A percentile compares a stretch with the other conserved stretches of the same genome.
Evolutionary conservation across 1,140 invertebrate species (phyloP).

Genomic region (Dendrolimus punctatus): DNA sequence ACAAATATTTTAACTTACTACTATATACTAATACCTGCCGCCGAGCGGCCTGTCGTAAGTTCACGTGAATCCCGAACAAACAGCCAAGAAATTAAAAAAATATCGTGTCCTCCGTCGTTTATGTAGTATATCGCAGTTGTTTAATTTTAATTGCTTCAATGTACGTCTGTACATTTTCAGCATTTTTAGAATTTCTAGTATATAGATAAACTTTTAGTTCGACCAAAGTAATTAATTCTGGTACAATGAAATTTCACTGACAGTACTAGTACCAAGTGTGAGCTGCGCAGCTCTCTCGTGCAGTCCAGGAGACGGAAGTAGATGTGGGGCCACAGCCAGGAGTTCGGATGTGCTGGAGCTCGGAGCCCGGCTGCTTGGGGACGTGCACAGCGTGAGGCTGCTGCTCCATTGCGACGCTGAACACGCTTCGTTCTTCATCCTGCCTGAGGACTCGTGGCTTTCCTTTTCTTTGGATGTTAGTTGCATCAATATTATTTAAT

Average conservation of each 20-base stretch:
- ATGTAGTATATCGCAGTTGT: too few relatives aligned
- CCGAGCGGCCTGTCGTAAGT: too few relatives aligned
- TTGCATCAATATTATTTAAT: too few relatives aligned
- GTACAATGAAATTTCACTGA: not conserved
- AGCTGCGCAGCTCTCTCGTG: constrained; percentile 5
- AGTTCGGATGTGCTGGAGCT: constrained; percentile 33
- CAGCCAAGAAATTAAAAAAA: too few relatives aligned
- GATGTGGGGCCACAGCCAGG: not conserved
- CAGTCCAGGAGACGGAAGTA: not conserved
- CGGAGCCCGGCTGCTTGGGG: constrained; percentile 41
- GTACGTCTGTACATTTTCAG: too few relatives aligned
- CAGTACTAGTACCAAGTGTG: constrained; percentile 16
- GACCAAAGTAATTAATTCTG: too few relatives aligned
- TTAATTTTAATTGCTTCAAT: too few relatives aligned
- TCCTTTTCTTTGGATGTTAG: constrained; percentile 27
- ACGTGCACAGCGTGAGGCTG: constrained; percentile 29
- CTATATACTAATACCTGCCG: too few relatives aligned
- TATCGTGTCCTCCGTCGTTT: too few relatives aligned
- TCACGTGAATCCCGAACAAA: too few relatives aligned
- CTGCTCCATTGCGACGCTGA: constrained; percentile 23
- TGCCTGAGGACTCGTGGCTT: constrained; percentile 46
- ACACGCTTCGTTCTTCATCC: constrained; percentile 39
- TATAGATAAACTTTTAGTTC: too few relatives aligned
- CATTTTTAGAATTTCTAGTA: too few relatives aligned
- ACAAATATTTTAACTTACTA: not conserved